Evolutionary conservation across 2,113 vertebrate species (phyloP).

Genomic region (Aptenodytes forsteri): DNA sequence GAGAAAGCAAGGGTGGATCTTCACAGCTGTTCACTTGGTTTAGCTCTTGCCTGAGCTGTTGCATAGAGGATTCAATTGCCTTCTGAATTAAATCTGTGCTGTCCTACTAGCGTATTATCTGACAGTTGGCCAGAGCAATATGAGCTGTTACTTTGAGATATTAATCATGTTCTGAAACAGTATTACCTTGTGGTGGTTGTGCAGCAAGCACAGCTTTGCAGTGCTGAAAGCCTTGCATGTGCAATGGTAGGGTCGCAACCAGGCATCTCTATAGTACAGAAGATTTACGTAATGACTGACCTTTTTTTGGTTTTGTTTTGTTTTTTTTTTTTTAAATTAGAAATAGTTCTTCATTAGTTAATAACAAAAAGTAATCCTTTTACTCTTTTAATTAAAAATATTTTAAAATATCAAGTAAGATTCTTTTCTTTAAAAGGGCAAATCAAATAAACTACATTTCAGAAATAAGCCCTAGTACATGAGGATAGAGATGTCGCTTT

Average conservation of each 20-base stretch:
- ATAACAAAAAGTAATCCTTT: not conserved
- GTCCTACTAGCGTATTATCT: not conserved
- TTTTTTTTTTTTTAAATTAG: not conserved
- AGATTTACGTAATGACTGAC: not conserved
- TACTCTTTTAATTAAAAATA: not conserved
- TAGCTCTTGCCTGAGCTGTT: not conserved
- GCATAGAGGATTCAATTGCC: not conserved
- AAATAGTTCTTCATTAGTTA: not conserved
- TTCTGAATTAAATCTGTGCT: not conserved
- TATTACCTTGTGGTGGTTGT: not conserved
- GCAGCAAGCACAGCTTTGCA: not conserved
- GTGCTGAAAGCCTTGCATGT: not conserved
- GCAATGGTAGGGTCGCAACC: not conserved
- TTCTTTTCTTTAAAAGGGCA: not conserved
- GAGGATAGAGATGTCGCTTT: not conserved
- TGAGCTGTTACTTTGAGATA: not conserved
- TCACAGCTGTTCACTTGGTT: not conserved
- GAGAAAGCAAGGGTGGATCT: not conserved
- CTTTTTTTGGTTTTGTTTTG: not conserved
- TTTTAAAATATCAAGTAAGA: not conserved
- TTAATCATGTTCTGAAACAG: not conserved
- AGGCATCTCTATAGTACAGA: not conserved
- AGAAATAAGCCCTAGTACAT: not conserved
- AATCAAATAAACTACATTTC: not conserved
- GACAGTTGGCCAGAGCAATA: not conserved